These are phyloP conservation scores for Vicugna pacos DNA, from an alignment of 2,113 vertebrate genomes.

Conservation along the genomic window DNA sequence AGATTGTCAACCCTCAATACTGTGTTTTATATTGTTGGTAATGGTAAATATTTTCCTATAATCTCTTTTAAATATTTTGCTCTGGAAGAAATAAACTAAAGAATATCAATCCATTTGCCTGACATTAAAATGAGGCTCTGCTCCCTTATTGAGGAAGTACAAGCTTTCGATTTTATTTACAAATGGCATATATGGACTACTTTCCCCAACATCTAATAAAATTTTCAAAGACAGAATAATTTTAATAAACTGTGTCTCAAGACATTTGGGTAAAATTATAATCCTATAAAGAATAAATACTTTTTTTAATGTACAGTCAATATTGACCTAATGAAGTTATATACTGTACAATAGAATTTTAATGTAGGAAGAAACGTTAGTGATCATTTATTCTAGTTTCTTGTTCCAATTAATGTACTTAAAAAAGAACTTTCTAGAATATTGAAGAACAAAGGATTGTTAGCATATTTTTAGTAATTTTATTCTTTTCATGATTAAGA, in stretches of 20 bases:
- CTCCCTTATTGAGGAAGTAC: not conserved
- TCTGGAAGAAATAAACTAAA: not conserved
- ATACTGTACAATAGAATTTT: not conserved
- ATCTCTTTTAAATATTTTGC: constrained; percentile 31
- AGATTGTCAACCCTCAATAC: not conserved
- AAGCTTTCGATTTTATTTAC: constrained; percentile 5
- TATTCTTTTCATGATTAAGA: constrained; percentile 32
- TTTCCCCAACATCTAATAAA: constrained; percentile 15
- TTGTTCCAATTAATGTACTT: constrained; percentile 2
- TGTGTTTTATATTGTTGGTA: not conserved
- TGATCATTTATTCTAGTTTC: not conserved
- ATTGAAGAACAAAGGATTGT: not conserved
- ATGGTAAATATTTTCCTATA: constrained; percentile 24
- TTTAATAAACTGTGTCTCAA: constrained; percentile 34
- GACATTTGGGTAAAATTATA: constrained; percentile 7
- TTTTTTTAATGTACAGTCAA: not conserved
- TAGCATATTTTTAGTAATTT: not conserved
- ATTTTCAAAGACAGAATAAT: constrained; percentile 43
- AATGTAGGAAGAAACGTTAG: not conserved
- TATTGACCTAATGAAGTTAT: constrained; percentile 49
- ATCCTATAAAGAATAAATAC: constrained; percentile 32
- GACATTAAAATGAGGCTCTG: not conserved
- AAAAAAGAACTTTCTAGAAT: not conserved
- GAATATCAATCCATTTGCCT: not conserved
- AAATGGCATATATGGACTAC: not conserved